Evolutionary conservation across 1,140 invertebrate species (phyloP), one percentile per base, ranked within the genome.

Genomic region (Drosophila nigromelanica): DNA sequence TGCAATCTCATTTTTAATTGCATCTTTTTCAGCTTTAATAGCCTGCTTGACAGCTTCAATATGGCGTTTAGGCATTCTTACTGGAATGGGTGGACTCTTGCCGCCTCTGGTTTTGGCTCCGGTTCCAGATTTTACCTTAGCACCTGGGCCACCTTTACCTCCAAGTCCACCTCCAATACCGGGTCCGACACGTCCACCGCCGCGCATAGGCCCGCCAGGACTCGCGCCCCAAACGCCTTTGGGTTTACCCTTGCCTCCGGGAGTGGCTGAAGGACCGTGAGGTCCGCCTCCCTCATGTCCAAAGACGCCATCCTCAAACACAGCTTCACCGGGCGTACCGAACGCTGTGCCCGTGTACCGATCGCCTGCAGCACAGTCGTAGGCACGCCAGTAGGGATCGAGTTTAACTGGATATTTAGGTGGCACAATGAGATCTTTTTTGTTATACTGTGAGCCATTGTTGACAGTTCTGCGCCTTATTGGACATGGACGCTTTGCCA

Each of bases 221-320:
- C 5, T 39, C 0, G 42, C 2, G 1, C 74, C 74, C 40, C 69
- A 68, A 1, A 61, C 39, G 6, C 55, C 55, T 2, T 40, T 24
- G 1, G 27, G 0, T 5, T 74, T 74, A 4, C 12, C 0, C 4
- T 10, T 58, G 11, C 63, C 70, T 0, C 43, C 60, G 5, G 40
- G 63, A 5, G 30, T 8, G 1, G 37, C 50, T 0, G 62, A 4
- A 4, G 12, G 27, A 0, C 77, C 80, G 11, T 83, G 80, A 11
- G 67, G 69, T 10, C 80, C 80, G 1, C 80, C 81, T 5, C 80
- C 80, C 0, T 8, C 4, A 18, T 64, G 59, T 0, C 81, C 81
- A 12, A 80, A 83, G 1, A 72, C 33, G 0, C 80, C 83, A 30
- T 89, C 83, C 42, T 89, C 83, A 18, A 77, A 89, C 0, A 77